Percentiles rank a stretch among this genome's conserved stretches.
These are phyloP conservation scores for Sebastes vulpes DNA, from an alignment of 2,797 vertebrate genomes.

Conservation along the genomic window DNA sequence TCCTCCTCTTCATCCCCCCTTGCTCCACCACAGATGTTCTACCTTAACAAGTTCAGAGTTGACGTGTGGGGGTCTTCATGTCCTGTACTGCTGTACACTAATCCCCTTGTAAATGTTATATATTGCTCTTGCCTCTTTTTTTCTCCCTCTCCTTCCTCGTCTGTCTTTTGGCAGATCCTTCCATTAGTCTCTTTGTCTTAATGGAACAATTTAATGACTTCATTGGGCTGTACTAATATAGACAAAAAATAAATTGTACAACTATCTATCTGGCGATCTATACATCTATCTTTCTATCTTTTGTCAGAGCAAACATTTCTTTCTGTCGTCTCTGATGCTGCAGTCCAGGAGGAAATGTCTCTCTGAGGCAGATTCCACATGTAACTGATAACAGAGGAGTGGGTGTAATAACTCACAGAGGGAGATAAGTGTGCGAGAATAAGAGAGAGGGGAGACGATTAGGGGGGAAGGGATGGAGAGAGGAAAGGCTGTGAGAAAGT, in stretches of 20 bases:
- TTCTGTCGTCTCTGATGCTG: neutral
- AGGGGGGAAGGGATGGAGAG: neutral
- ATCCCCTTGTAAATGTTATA: conserved; percentile 67
- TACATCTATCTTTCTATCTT: neutral
- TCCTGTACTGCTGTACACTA: conserved; percentile 65
- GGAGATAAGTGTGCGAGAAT: conserved; percentile 43
- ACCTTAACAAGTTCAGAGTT: conserved; percentile 76
- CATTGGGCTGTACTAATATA: neutral
- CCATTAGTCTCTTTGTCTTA: conserved; percentile 2
- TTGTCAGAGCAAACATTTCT: conserved; percentile 1
- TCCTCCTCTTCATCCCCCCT: neutral
- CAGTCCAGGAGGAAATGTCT: conserved; percentile 30
- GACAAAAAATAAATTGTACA: neutral
- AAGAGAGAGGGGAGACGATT: neutral
- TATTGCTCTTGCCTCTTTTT: conserved; percentile 23
- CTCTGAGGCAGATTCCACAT: conserved; percentile 35
- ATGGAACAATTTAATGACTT: conserved; percentile 7
- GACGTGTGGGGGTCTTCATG: conserved; percentile 58
- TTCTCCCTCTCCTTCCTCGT: neutral
- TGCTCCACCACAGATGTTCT: conserved; percentile 69
- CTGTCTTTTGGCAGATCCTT: neutral
- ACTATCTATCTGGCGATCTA: neutral
- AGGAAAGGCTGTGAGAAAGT: conserved; percentile 10
- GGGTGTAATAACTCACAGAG: conserved; percentile 54
- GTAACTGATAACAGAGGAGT: conserved; percentile 40